Base-by-base conservation (phyloP, 2,797 vertebrate species). In the Chelon auratus region DNA sequence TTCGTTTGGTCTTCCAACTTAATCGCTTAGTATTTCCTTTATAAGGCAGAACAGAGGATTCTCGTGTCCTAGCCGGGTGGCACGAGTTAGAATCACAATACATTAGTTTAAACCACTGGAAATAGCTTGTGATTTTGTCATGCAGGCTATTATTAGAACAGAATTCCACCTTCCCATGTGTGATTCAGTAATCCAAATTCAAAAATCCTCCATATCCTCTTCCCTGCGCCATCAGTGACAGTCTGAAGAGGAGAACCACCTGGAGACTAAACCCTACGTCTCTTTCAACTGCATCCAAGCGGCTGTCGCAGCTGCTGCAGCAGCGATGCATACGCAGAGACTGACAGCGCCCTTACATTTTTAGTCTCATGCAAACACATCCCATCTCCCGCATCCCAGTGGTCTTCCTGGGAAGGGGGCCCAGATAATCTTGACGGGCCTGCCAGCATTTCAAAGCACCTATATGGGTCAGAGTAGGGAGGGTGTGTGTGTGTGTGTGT, bases 381-480 rank as follows among this genome's bases (percentile, higher is more conserved):
- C 33, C 43, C 77, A 22, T 36, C 68, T 67, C 48, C 66, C 73
- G 63, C 65, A 76, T 90, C 90, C 81, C 90, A 83, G 45, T 61
- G 86, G 87, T 84, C 69, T 85, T 81, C 65, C 85, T 78, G 87
- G 91, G 91, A 92, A 86, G 62, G 77, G 80, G 75, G 90, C 86
- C 91, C 89, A 79, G 88, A 85, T 86, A 81, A 82, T 81, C 81
- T 85, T 84, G 67, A 63, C n/a, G 45, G 75, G 74, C 56, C 78
- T 91, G 90, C 90, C 91, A 93, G 84, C 48, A 62, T 90, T 89
- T 93, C 88, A 91, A 91, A 91, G 88, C 81, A 70, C 69, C 87
- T 92, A 93, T 93, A 65, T 93, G 91, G 92, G 93, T 94, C 92
- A 93, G 80, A 36, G 48, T 18, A 22, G 60, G 70, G 76, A 51